phyloP scores from a whole-genome alignment of 2,888 invertebrate species.

The Amphimallon solstitiale region DNA sequence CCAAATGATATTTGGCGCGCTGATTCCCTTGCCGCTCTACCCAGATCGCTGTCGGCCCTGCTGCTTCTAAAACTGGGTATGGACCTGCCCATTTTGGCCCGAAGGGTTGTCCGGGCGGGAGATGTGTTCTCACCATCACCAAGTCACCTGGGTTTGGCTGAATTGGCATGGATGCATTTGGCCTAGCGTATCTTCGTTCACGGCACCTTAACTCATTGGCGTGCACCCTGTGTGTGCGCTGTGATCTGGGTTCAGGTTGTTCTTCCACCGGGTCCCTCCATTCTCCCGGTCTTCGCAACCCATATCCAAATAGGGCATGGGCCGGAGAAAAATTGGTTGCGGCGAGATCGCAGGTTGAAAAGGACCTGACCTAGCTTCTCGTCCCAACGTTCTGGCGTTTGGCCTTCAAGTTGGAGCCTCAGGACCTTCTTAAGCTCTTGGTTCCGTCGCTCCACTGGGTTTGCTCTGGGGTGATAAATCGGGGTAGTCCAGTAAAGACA shows the following conservation, averaged over 20 bases:
- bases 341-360: constrained; percentile 38
- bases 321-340: constrained; percentile 36
- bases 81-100: no score
- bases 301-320: constrained; percentile 37
- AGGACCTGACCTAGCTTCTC: constrained; percentile 21
- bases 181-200: no score
- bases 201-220: no score
- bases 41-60: no score
- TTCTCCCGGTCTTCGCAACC: constrained; percentile 34
- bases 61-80: no score
- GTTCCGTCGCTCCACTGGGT: constrained; percentile 46
- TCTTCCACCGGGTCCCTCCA: constrained; percentile 6
- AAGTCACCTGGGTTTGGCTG: no score
- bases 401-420: neutral
- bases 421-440: constrained; percentile 49
- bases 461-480: constrained; percentile 46
- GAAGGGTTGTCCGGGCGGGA: no score
- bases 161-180: no score
- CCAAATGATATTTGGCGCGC: no score
- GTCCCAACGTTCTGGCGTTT: no score
- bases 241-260: neutral
- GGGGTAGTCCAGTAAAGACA: constrained; percentile 44
- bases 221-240: neutral
- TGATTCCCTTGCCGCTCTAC: no score
- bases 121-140: no score